Conservation (phyloP, 2,113 vertebrate genomes). For the Acanthisitta chloris region DNA sequence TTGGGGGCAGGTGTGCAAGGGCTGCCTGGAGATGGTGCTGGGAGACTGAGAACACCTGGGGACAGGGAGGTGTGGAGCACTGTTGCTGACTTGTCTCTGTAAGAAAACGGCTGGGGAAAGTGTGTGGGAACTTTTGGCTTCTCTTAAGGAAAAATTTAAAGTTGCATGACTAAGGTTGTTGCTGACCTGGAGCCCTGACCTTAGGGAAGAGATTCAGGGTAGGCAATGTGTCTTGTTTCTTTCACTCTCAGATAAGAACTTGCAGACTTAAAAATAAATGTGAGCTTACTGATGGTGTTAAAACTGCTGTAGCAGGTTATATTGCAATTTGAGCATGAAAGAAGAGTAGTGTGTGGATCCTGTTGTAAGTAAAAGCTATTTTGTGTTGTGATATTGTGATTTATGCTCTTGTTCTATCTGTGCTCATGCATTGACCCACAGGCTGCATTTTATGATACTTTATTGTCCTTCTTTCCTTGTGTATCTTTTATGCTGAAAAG, state of each 20-base stretch:
- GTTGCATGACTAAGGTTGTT: fast-evolving
- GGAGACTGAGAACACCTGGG: neutral
- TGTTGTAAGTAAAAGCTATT: neutral
- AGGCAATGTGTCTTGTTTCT: fast-evolving
- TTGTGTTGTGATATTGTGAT: neutral
- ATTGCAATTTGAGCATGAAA: fast-evolving
- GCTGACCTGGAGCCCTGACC: fast-evolving
- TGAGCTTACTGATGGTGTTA: no score
- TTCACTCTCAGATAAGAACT: fast-evolving
- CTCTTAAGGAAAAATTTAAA: neutral
- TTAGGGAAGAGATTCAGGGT: neutral
- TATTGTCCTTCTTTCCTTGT: neutral
- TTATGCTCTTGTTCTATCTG: neutral
- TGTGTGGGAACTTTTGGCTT: fast-evolving
- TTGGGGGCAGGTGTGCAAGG: no score
- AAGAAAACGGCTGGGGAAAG: no score
- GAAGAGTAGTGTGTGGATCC: neutral
- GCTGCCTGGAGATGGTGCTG: fast-evolving
- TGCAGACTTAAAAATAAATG: fast-evolving
- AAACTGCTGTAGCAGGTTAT: neutral
- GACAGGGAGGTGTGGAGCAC: fast-evolving
- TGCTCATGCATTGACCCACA: neutral
- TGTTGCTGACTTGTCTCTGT: fast-evolving
- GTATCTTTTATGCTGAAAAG: neutral
- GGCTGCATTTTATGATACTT: fast-evolving